Conservation (phyloP, 1,140 invertebrate genomes). For the Agrypnia vestita region DNA sequence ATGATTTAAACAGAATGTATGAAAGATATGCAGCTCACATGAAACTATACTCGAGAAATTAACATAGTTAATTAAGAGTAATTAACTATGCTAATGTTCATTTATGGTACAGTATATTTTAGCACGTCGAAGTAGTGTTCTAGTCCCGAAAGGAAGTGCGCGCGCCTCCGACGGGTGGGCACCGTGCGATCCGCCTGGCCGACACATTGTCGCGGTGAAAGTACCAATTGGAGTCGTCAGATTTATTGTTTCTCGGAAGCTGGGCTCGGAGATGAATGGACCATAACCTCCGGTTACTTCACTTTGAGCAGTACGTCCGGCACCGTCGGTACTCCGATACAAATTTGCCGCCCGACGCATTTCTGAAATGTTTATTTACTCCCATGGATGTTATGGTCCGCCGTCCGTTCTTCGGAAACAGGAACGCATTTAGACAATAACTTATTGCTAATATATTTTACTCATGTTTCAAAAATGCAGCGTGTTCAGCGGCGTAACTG, state of each 20-base stretch:
- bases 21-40: too few relatives aligned
- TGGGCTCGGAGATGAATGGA: slow-evolving; percentile 10
- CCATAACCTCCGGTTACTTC: slow-evolving; percentile 25
- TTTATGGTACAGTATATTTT: too few relatives aligned
- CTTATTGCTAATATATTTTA: slow-evolving; percentile 7
- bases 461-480: background rate
- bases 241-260: slow-evolving; percentile 39
- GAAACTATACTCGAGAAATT: too few relatives aligned
- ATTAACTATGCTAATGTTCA: too few relatives aligned
- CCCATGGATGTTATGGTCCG: background rate
- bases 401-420: background rate
- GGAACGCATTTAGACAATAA: slow-evolving; percentile 15
- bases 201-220: slow-evolving; percentile 24
- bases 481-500: background rate
- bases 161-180: too few relatives aligned
- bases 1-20: too few relatives aligned
- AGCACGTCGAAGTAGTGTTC: too few relatives aligned
- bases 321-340: slow-evolving; percentile 10
- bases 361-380: slow-evolving; percentile 6
- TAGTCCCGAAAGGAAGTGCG: too few relatives aligned
- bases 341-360: slow-evolving; percentile 22
- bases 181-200: background rate
- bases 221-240: slow-evolving; percentile 1
- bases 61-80: too few relatives aligned
- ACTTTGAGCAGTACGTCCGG: slow-evolving; percentile 16